Base-by-base conservation (phyloP, 2,113 vertebrate species). In the Brachypteracias leptosomus region DNA sequence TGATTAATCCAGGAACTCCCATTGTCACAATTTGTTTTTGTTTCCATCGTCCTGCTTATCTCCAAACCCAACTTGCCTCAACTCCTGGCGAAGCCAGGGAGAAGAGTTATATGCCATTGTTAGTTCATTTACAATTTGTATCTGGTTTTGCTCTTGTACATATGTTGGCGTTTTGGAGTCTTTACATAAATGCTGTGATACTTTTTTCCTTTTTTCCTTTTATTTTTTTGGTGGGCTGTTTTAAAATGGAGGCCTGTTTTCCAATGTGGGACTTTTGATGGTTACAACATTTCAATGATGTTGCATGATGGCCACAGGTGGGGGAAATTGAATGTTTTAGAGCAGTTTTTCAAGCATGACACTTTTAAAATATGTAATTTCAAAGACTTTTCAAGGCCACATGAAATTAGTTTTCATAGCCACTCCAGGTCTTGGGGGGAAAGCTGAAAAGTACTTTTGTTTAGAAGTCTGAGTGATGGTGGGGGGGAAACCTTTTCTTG, bases 391-490 rank as follows among this genome's bases (percentile, higher is more conserved):
- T 97, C 90, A 84, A 96, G 97, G 96, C 97, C 97, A 97, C 96
- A 36, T 93, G 96, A 95, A 97, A 93, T 96, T 92, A 94, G 93
- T 97, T 95, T 97, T 97, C 96, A 92, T 95, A 97, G 97, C 98
- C 97, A 95, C 98, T 98, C 97, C 97, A 97, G 97, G 97, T 97
- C 95, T 96, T 97, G 93, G 97, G 97, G 95, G 97, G 83, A 94
- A 96, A 95, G 96, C 97, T 96, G 97, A 97, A 97, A 98, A 97
- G 94, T 97, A 97, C 96, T 98, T 97, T 98, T 97, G 98, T 98
- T 95, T 98, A 98, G 98, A 97, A 98, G 98, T 98, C 97, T 97
- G 98, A 98, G 97, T 98, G 97, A 97, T 97, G 97, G 93, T 97
- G 96, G 95, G 97, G 98, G 98, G 96, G 88, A 94, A 90, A 96